These are phyloP conservation scores for Hephaestus fuliginosus DNA, from an alignment of 2,797 vertebrate species.

Conservation along the genomic window DNA sequence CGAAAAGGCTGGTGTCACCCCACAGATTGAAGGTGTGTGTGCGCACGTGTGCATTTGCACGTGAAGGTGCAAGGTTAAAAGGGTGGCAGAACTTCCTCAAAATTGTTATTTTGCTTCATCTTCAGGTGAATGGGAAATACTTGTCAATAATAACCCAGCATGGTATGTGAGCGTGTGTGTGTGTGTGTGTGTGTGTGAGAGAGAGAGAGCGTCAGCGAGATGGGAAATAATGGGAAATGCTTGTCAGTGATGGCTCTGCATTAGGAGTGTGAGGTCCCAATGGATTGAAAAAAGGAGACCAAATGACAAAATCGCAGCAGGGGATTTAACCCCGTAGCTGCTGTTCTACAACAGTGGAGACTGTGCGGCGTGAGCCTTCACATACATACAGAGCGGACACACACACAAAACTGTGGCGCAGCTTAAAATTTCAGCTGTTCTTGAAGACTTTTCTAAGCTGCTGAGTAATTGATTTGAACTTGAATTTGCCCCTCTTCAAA, in stretches of 20 bases:
- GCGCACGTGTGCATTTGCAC: constrained; percentile 34
- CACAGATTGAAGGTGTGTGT: constrained; percentile 41
- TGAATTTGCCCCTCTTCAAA: neutral
- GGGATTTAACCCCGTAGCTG: constrained; percentile 39
- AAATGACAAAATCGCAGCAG: constrained; percentile 62
- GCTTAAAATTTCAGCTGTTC: neutral
- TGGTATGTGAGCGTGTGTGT: constrained; percentile 38
- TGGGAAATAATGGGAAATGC: constrained; percentile 76
- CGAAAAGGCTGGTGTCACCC: constrained; percentile 49
- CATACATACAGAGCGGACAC: neutral
- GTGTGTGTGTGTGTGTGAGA: constrained; percentile 31
- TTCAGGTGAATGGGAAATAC: constrained; percentile 75
- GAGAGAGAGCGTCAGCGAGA: constrained; percentile 40
- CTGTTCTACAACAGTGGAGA: constrained; percentile 2
- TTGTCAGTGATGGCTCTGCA: constrained; percentile 74
- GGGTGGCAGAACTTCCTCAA: constrained; percentile 43
- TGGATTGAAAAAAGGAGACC: constrained; percentile 44
- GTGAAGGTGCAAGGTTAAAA: constrained; percentile 74
- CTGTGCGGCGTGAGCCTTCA: neutral
- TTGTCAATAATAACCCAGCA: constrained; percentile 75
- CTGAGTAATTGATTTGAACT: constrained; percentile 15
- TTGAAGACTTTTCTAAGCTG: constrained; percentile 22
- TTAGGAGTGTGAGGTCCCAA: constrained; percentile 70
- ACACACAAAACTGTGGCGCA: neutral
- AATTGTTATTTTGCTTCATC: constrained; percentile 74